phyloP scores from a whole-genome alignment of 2,113 vertebrate species.

The Syngnathus typhle region DNA sequence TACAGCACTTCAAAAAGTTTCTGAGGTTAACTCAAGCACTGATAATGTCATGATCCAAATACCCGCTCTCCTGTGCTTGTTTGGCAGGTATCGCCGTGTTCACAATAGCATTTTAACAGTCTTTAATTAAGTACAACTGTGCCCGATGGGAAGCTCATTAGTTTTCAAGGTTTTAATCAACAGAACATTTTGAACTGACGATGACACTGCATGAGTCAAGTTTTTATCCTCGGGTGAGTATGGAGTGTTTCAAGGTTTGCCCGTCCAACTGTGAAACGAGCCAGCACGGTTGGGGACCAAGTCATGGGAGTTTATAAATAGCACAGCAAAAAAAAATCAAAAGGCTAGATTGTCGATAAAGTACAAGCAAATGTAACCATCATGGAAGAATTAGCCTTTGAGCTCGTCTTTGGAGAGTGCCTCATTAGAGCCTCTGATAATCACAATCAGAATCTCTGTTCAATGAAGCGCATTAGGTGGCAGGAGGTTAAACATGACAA shows the following conservation, averaged over 20 bases:
- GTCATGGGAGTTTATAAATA: background rate
- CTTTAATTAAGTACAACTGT: constrained; percentile 5
- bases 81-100: background rate
- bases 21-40: background rate
- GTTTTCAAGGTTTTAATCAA: background rate
- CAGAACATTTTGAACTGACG: background rate
- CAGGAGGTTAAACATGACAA: constrained; percentile 18
- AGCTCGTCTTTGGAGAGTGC: background rate
- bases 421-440: constrained; percentile 2
- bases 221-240: background rate
- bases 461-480: constrained; percentile 21
- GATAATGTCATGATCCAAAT: background rate
- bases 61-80: background rate
- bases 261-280: background rate
- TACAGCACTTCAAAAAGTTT: no score
- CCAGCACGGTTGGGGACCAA: background rate
- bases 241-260: constrained; percentile 7
- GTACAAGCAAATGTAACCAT: background rate
- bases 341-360: background rate
- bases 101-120: background rate
- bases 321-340: constrained; percentile 2
- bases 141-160: background rate
- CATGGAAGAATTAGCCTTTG: background rate
- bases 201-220: constrained; percentile 1
- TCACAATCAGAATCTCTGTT: background rate